Percentiles rank a stretch among this genome's conserved stretches.
Evolutionary conservation across 2,113 vertebrate genomes (phyloP).

Genomic region (Pterocles gutturalis): DNA sequence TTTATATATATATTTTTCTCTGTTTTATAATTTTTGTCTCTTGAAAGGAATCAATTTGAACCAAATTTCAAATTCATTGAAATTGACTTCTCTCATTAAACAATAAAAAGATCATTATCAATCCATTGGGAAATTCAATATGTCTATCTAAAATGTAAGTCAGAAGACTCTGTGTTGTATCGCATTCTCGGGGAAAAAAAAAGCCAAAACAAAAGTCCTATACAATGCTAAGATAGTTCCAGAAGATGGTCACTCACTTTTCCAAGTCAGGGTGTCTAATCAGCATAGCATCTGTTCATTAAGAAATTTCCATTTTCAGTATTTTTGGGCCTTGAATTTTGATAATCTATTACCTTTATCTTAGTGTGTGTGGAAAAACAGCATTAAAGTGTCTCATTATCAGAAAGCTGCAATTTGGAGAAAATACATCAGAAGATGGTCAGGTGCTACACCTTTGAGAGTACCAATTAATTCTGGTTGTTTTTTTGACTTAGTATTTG

Average conservation of each 20-base stretch:
- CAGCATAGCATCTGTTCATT: background rate
- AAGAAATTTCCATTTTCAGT: background rate
- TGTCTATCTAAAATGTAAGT: background rate
- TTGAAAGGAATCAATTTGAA: background rate
- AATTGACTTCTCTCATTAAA: background rate
- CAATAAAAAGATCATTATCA: background rate
- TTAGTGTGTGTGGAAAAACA: background rate
- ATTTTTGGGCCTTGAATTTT: background rate
- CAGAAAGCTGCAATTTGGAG: background rate
- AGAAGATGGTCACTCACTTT: background rate
- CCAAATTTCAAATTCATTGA: background rate
- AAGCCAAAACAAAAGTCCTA: background rate
- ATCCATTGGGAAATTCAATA: background rate
- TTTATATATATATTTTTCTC: no score
- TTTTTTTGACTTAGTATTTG: background rate
- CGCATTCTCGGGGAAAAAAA: background rate
- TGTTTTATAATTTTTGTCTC: background rate
- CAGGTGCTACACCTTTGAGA: background rate
- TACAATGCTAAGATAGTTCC: background rate
- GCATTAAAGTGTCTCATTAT: background rate
- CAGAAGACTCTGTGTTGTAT: background rate
- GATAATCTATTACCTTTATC: background rate
- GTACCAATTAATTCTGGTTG: background rate
- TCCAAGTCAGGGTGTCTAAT: background rate
- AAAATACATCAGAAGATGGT: background rate